Evolutionary conservation across 2,797 vertebrate genomes (phyloP).

Genomic region (Sebastes itinus): DNA sequence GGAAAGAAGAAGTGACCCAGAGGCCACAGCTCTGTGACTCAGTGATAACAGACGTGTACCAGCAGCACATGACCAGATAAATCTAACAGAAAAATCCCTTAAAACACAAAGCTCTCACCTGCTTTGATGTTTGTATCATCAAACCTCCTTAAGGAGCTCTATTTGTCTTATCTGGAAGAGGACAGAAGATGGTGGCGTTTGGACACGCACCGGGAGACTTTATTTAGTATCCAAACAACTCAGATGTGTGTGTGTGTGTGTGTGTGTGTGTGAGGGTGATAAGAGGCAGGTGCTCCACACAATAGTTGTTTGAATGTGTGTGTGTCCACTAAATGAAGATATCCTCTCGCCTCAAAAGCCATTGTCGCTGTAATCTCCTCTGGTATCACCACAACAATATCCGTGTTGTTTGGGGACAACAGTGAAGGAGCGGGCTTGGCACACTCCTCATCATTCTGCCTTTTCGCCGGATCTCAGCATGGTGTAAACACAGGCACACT

Average conservation of each 20-base stretch:
- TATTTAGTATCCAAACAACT: conserved; percentile 75
- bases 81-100: conserved; percentile 26
- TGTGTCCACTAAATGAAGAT: conserved; percentile 36
- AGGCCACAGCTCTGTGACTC: conserved; percentile 45
- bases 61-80: conserved; percentile 4
- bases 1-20: conserved; percentile 60
- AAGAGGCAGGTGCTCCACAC: conserved; percentile 61
- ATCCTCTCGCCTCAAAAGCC: conserved; percentile 46
- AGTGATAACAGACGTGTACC: conserved; percentile 19
- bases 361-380: conserved; percentile 58
- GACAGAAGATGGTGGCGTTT: conserved; percentile 24
- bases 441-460: conserved; percentile 60
- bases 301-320: conserved; percentile 24
- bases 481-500: conserved; percentile 79
- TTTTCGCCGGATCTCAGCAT: conserved; percentile 63
- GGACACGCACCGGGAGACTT: conserved; percentile 41
- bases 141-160: conserved; percentile 14
- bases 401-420: conserved; percentile 81
- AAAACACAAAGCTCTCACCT: background rate
- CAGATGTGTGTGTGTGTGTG: conserved; percentile 54
- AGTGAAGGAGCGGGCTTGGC: conserved; percentile 69
- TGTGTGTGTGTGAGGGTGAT: conserved; percentile 64
- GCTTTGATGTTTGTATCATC: conserved; percentile 42
- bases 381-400: conserved; percentile 74
- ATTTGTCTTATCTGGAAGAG: conserved; percentile 34